Percentiles rank a stretch among this genome's conserved stretches.
phyloP scores from a whole-genome alignment of 2,888 invertebrate species.

The Metallyticus violacea region DNA sequence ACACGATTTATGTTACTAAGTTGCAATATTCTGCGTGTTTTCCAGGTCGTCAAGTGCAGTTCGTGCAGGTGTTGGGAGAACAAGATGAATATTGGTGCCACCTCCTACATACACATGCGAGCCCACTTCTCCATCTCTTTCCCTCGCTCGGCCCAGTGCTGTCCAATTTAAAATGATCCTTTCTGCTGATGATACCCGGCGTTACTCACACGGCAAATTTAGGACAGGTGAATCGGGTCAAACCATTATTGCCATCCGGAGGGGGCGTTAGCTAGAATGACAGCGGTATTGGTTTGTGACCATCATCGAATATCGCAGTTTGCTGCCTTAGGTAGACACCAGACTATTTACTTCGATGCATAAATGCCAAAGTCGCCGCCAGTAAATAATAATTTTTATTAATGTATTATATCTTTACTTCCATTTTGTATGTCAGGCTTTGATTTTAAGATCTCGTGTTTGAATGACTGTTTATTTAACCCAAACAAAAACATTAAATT shows the following conservation, averaged over 20 bases:
- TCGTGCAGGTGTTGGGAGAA: neutral
- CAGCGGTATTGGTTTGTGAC: neutral
- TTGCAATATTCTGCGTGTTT: neutral
- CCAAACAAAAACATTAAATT: too few species aligned
- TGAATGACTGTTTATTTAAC: too few species aligned
- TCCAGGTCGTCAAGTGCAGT: neutral
- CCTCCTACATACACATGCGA: neutral
- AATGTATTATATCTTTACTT: too few species aligned
- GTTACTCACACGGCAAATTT: neutral
- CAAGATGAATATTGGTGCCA: neutral
- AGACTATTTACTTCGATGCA: too few species aligned
- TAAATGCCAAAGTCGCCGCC: too few species aligned
- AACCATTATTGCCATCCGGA: neutral
- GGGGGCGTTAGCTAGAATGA: neutral
- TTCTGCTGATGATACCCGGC: neutral
- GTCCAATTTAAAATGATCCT: too few species aligned
- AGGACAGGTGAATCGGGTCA: neutral
- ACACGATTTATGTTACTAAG: neutral
- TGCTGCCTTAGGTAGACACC: too few species aligned
- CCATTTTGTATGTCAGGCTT: too few species aligned
- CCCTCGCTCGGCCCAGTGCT: neutral
- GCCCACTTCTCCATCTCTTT: neutral
- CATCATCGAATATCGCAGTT: too few species aligned
- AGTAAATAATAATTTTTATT: too few species aligned
- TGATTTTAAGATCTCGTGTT: too few species aligned